These are phyloP conservation scores for Gandaritis pyraliata DNA, from an alignment of 2,888 invertebrate genomes.

Conservation along the genomic window DNA sequence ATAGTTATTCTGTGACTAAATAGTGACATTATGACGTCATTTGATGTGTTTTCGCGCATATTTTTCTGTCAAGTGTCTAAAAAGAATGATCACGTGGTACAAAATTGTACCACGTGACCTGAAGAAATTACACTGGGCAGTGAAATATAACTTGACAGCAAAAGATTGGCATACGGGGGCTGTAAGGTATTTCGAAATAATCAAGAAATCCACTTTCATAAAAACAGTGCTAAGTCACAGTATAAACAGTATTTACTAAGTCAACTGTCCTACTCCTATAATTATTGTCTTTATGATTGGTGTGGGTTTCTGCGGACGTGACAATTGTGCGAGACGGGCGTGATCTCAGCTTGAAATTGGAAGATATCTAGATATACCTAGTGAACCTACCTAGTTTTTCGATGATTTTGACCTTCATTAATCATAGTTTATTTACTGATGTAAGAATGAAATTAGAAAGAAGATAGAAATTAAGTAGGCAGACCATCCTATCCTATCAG, in stretches of 20 bases:
- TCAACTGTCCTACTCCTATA: constrained; percentile 24
- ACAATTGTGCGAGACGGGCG: constrained; percentile 69
- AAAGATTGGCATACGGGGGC: no score
- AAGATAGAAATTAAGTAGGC: no score
- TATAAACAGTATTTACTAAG: constrained; percentile 22
- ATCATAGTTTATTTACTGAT: neutral
- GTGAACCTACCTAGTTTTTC: constrained; percentile 1
- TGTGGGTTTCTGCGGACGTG: constrained; percentile 67
- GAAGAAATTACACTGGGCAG: no score
- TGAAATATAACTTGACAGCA: no score
- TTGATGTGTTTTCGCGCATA: no score
- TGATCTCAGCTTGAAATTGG: constrained; percentile 63
- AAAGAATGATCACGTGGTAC: no score
- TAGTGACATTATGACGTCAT: no score
- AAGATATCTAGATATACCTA: constrained; percentile 42
- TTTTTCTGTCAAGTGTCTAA: no score
- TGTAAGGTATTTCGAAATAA: constrained; percentile 35
- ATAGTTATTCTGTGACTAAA: no score
- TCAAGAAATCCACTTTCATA: constrained; percentile 39
- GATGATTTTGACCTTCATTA: constrained; percentile 6
- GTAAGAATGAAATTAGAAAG: no score
- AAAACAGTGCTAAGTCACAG: constrained; percentile 35
- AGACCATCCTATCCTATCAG: no score
- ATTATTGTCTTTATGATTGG: constrained; percentile 45
- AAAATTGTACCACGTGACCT: no score